phyloP scores from a whole-genome alignment of 2,797 vertebrate genomes.

The Danio choprae region DNA sequence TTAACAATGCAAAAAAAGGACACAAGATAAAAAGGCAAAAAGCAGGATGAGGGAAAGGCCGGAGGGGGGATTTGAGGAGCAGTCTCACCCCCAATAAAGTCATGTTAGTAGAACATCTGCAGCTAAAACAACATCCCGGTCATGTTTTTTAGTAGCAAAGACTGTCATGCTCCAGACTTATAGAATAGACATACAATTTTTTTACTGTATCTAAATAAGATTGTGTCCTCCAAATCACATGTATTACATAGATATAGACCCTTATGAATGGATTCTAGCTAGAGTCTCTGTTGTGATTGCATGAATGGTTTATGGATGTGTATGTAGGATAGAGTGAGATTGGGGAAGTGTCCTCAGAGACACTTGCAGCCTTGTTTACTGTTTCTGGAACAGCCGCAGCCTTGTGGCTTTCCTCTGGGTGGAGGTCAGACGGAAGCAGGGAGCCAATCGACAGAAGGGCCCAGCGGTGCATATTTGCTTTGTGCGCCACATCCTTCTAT shows the following conservation, averaged over 20 bases:
- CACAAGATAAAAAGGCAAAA: conserved; percentile 33
- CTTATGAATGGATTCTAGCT: conserved; percentile 12
- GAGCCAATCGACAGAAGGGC: conserved; percentile 67
- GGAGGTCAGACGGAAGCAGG: conserved; percentile 66
- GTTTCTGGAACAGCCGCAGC: conserved; percentile 54
- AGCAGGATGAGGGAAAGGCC: conserved; percentile 1
- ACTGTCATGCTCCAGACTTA: conserved; percentile 38
- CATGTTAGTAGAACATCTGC: conserved; percentile 64
- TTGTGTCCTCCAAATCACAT: conserved; percentile 5
- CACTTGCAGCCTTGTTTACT: conserved; percentile 63
- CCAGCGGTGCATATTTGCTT: conserved; percentile 63
- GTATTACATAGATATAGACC: conserved; percentile 35
- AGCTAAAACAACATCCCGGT: conserved; percentile 67
- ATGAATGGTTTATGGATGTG: conserved; percentile 31
- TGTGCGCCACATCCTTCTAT: conserved; percentile 71
- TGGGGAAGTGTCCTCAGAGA: conserved; percentile 24
- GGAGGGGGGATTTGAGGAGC: conserved; percentile 31
- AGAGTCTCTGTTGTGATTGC: conserved; percentile 13
- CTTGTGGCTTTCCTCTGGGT: conserved; percentile 67
- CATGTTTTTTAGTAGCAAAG: conserved; percentile 58
- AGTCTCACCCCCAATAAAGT: conserved; percentile 47
- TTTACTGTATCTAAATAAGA: conserved; percentile 10
- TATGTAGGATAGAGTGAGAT: not conserved
- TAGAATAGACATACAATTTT: not conserved
- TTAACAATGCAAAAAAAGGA: conserved; percentile 3